Base-by-base conservation (phyloP, 2,797 vertebrate genomes). In the Pseudochirops corinnae region DNA sequence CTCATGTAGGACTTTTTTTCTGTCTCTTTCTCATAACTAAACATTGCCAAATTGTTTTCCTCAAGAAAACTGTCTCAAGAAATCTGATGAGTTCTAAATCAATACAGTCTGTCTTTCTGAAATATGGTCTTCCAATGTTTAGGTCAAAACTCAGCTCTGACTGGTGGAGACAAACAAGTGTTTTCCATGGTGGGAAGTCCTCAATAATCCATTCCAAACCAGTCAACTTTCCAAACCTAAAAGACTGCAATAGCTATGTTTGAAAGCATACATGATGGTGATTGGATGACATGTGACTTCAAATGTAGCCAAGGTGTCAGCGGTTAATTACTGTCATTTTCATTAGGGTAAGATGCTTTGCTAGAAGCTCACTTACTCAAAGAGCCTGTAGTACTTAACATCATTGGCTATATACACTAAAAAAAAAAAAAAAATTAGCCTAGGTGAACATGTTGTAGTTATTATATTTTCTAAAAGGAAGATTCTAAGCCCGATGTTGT, bases 301-400 rank as follows among this genome's bases (percentile, higher is more conserved):
- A 98, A 99, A 99, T 97, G 96, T 97, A 98, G 98, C 97, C 96
- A 97, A 98, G 98, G 97, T 98, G 98, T 98, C 99, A 98, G 98
- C 98, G 96, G 98, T 97, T 98, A 98, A 98, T 98, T 98, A 98
- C 98, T 98, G 98, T 98, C 98, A 98, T 99, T 99, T 99, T 98
- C 98, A 87, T 98, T 87, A 97, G 95, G 97, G 97, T 98, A 98
- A 98, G 96, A 96, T 98, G 95, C 97, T 98, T 98, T 98, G 97
- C 96, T 90, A 97, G 97, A 96, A 98, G 97, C 91, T 52, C 33
- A 97, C 33, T 92, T 97, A 97, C 96, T 98, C 97, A 98, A 98
- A 98, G 58, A 98, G 95, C 97, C 97, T 56, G 94, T 97, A 98
- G 97, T 98, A 95, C 95, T 98, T 98, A 98, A 98, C 98, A 97